Evolutionary conservation across 1,140 invertebrate genomes (phyloP).

Genomic region (Manduca sexta): DNA sequence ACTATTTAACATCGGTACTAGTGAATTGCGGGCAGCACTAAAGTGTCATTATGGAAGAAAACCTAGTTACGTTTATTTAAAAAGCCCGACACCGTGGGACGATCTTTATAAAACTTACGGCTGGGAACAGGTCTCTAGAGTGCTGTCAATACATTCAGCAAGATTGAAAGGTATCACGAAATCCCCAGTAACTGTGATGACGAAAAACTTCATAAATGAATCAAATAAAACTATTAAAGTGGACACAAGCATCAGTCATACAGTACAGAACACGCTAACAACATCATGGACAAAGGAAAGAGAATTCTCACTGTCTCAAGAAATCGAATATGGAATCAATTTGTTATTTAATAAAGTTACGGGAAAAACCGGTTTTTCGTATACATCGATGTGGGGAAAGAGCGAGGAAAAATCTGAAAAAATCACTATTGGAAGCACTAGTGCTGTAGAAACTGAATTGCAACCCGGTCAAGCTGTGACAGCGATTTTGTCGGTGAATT

Average conservation of each 20-base stretch:
- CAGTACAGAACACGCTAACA: constrained; percentile 43
- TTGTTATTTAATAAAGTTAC: constrained; percentile 30
- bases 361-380: constrained; percentile 33
- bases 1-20: constrained; percentile 13
- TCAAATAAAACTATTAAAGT: constrained; percentile 46
- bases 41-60: constrained; percentile 19
- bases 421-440: constrained; percentile 39
- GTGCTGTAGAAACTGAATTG: constrained; percentile 42
- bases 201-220: constrained; percentile 48
- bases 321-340: constrained; percentile 41
- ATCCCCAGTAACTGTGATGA: constrained; percentile 28
- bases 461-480: constrained; percentile 41
- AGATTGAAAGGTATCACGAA: constrained; percentile 26
- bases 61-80: constrained; percentile 31
- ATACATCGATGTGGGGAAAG: constrained; percentile 32
- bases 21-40: constrained; percentile 25
- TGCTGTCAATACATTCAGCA: constrained; percentile 40
- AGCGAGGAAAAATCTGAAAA: constrained; percentile 44
- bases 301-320: constrained; percentile 30
- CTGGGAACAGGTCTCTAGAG: constrained; percentile 40
- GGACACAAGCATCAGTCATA: constrained; percentile 48
- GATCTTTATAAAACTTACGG: constrained; percentile 44
- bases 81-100: constrained; percentile 47
- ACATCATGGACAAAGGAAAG: constrained; percentile 38
- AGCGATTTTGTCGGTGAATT: constrained; percentile 40